Evolutionary conservation across 2,113 vertebrate genomes (phyloP).

Genomic region (Actenoides lindsayi): DNA sequence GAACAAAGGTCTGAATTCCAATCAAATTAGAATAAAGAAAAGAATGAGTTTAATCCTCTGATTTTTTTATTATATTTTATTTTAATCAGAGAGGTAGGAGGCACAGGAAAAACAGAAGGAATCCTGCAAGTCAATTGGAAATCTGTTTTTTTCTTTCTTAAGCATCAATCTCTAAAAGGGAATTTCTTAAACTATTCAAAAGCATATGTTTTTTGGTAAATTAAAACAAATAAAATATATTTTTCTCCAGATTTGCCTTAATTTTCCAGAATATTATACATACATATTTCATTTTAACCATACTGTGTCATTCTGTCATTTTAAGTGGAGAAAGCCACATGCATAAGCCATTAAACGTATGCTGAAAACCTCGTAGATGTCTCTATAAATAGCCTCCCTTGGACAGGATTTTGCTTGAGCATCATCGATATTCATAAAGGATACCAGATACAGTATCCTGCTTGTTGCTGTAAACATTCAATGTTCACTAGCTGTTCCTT

Average conservation of each 20-base stretch:
- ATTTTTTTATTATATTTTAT: not conserved
- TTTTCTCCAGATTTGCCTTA: not conserved
- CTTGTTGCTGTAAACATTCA: not conserved
- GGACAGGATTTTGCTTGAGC: not conserved
- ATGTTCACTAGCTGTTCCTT: not conserved
- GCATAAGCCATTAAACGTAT: not conserved
- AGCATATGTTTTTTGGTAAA: rapidly evolving
- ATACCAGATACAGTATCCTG: not conserved
- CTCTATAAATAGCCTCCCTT: not conserved
- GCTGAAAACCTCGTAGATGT: not conserved
- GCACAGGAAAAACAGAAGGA: not conserved
- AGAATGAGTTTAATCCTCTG: not conserved
- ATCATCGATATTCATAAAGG: not conserved
- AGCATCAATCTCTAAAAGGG: not conserved
- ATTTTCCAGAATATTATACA: not conserved
- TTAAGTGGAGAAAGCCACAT: not conserved
- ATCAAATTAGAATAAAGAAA: not conserved
- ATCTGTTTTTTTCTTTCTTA: not conserved
- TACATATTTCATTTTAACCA: not conserved
- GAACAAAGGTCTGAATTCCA: not conserved
- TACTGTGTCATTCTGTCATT: not conserved
- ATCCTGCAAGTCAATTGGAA: not conserved
- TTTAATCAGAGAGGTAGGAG: not conserved
- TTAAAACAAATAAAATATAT: not conserved
- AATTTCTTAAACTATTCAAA: not conserved